Evolutionary conservation across 1,140 invertebrate genomes (phyloP).

Genomic region (Goniozus legneri): DNA sequence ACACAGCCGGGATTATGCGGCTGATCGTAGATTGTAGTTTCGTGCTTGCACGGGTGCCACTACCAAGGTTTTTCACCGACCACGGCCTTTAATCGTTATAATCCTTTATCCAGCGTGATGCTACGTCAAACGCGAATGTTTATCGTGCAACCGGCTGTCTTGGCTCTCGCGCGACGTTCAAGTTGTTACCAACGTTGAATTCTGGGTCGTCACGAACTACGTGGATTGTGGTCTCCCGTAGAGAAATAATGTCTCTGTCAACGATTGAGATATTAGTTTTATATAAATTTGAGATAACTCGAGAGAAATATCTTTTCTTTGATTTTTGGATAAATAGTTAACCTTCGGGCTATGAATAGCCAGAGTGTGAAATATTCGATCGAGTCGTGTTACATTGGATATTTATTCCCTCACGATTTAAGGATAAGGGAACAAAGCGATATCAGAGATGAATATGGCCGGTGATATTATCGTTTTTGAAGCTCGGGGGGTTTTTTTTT

Average conservation of each 20-base stretch:
- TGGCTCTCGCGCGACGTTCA: constrained; percentile 1
- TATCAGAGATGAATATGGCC: constrained; percentile 16
- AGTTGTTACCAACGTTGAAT: too few species aligned
- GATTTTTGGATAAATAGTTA: too few species aligned
- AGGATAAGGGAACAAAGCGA: too few species aligned
- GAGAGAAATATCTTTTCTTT: too few species aligned
- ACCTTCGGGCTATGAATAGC: too few species aligned
- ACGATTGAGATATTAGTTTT: too few species aligned
- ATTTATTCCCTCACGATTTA: too few species aligned
- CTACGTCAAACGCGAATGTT: constrained; percentile 16
- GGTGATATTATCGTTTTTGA: constrained; percentile 27
- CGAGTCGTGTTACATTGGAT: too few species aligned
- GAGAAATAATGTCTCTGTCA: too few species aligned
- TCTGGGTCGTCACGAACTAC: constrained; percentile 3
- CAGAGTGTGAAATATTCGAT: too few species aligned
- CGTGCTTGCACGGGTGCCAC: constrained; percentile 9
- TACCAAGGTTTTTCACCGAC: background rate
- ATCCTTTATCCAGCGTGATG: constrained; percentile 25
- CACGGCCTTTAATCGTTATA: constrained; percentile 18
- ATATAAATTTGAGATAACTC: too few species aligned
- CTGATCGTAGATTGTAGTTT: constrained; percentile 11
- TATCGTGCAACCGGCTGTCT: constrained; percentile 18
- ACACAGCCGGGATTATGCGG: background rate
- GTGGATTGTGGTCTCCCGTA: too few species aligned
- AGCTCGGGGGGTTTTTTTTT: constrained; percentile 19